Evolutionary conservation across 1,140 invertebrate species (phyloP).

Genomic region (Caenorhabditis brenneri): DNA sequence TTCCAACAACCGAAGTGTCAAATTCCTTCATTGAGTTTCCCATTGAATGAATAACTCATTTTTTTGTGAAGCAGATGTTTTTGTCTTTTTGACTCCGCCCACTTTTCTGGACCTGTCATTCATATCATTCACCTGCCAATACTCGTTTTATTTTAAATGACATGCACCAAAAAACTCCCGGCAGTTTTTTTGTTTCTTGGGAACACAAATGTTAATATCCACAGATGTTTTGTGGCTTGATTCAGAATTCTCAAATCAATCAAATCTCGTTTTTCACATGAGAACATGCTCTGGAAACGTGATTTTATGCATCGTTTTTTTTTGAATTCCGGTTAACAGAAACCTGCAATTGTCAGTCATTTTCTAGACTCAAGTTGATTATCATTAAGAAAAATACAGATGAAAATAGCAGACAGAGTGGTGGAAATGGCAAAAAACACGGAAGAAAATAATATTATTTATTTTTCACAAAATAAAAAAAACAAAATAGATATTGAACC

Average conservation of each 20-base stretch:
- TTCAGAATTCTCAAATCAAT: background rate
- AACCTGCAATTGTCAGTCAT: too few species aligned
- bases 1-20: too few species aligned
- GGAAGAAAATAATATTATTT: background rate
- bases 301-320: too few species aligned
- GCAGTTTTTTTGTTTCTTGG: slow-evolving; percentile 30
- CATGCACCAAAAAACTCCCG: background rate
- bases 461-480: too few species aligned
- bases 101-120: too few species aligned
- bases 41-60: background rate
- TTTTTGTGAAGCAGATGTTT: background rate
- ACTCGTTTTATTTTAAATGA: too few species aligned
- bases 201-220: background rate
- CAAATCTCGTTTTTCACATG: background rate
- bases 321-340: too few species aligned
- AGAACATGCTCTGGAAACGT: background rate
- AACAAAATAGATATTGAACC: too few species aligned
- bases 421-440: background rate
- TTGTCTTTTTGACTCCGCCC: background rate
- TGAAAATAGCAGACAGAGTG: background rate
- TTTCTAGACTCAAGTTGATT: too few species aligned
- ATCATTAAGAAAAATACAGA: background rate
- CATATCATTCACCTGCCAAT: too few species aligned
- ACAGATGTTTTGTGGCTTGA: background rate
- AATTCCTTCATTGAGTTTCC: background rate